Conservation (phyloP, 1,140 invertebrate genomes). For the Cephus cinctus region DNA sequence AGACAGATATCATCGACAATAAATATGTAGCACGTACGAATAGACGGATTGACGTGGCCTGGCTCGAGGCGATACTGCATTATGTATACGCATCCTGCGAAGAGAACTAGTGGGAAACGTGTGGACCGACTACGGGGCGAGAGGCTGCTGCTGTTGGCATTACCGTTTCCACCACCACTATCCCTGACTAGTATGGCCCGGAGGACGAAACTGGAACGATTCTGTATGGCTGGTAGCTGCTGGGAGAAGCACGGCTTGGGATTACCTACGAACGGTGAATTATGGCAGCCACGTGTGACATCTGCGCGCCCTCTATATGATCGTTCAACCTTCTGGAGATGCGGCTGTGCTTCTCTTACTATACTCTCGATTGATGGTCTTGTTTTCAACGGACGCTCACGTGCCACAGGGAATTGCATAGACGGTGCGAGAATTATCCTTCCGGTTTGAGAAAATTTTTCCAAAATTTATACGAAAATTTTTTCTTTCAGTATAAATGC, state of each 20-base stretch:
- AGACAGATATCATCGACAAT: slow-evolving; percentile 8
- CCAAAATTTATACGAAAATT: too few relatives aligned
- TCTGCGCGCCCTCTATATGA: slow-evolving; percentile 3
- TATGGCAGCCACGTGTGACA: slow-evolving; percentile 5
- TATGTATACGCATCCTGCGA: neutral
- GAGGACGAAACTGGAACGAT: too few relatives aligned
- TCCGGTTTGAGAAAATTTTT: too few relatives aligned
- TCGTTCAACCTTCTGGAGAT: neutral
- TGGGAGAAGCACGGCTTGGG: too few relatives aligned
- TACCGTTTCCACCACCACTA: too few relatives aligned
- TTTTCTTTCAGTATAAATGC: neutral
- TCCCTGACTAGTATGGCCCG: too few relatives aligned
- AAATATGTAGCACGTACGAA: slow-evolving; percentile 5
- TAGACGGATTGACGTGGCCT: slow-evolving; percentile 2
- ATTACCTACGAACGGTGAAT: too few relatives aligned
- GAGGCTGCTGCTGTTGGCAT: too few relatives aligned
- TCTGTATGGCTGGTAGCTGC: too few relatives aligned
- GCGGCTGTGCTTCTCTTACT: neutral
- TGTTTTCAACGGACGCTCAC: neutral
- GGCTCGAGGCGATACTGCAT: neutral
- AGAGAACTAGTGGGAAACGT: too few relatives aligned
- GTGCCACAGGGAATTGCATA: neutral
- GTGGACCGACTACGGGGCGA: too few relatives aligned
- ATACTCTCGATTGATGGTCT: slow-evolving; percentile 1
- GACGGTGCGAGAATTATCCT: neutral